Evolutionary conservation across 2,888 invertebrate genomes (phyloP).

Genomic region (Pteria penguin): DNA sequence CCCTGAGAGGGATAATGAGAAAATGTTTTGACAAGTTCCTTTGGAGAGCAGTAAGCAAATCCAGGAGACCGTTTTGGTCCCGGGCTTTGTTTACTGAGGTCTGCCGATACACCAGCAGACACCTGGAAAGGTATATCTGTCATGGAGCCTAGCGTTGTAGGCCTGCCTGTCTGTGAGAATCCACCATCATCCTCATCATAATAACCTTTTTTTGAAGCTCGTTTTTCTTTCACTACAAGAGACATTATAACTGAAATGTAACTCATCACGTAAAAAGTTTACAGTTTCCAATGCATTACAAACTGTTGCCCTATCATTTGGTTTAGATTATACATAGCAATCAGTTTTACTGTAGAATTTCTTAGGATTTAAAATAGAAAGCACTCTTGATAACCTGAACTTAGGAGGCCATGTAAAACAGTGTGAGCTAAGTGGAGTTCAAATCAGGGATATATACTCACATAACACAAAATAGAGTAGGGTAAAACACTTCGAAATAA

Average conservation of each 20-base stretch:
- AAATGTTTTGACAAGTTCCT: conserved; percentile 51
- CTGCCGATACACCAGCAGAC: conserved; percentile 5
- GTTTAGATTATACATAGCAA: too few species aligned
- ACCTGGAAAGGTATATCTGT: conserved; percentile 50
- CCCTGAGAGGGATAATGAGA: conserved; percentile 27
- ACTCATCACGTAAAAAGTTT: background rate
- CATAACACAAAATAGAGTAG: too few species aligned
- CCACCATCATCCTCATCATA: conserved; percentile 60
- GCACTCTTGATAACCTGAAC: too few species aligned
- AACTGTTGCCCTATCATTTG: too few species aligned
- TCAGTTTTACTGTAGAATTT: too few species aligned
- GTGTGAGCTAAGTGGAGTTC: too few species aligned
- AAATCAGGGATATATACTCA: too few species aligned
- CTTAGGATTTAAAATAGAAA: too few species aligned
- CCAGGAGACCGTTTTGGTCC: conserved; percentile 29
- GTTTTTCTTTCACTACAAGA: conserved; percentile 32
- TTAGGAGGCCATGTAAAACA: too few species aligned
- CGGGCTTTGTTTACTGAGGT: background rate
- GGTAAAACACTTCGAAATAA: too few species aligned
- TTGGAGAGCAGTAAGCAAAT: conserved; percentile 59
- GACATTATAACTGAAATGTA: background rate
- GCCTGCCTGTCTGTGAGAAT: conserved; percentile 45
- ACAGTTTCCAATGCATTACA: too few species aligned
- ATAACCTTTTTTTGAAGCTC: conserved; percentile 6
- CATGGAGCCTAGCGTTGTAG: conserved; percentile 52